Base-by-base conservation (phyloP, 2,888 invertebrate genomes). In the Aleiodes leptofemur region DNA sequence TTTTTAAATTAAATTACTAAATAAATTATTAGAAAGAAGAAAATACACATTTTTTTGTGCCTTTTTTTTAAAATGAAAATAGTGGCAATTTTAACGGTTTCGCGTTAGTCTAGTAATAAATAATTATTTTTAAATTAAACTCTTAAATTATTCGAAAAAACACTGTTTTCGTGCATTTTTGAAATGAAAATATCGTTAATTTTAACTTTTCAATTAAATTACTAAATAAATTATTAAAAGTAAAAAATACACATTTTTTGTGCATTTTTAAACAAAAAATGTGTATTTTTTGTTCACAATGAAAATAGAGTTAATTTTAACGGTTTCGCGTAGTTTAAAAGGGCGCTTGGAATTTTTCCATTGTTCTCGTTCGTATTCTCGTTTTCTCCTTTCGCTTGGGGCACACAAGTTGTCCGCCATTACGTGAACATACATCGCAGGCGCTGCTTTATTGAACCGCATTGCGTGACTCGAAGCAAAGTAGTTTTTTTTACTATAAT, bases 381-480 rank as follows among this genome's bases (percentile, higher is more conserved):
- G 23, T 23, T 23, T 23, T 23, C 77, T 78, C 76, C 48, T 76
- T 74, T 72, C 73, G 50, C 76, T 61, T 59, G 68, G 68, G 48
- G 9, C 48, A 16, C 6, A n/a, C 1, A 1, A 2, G 2, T 1
- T 23, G 43, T 72, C 79, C 43, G 81, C 83, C 82, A 83, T 83
- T 80, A 73, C 69, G 71, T 73, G 78, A 74, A 78, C 77, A 76
- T 14, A 78, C 77, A 77, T 14, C 83, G 81, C 83, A 80, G 74
- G 79, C 82, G 80, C 78, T 61, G 31, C 70, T 76, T 76, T 83
- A 81, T 81, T 80, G 77, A 78, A 77, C 77, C 74, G 73, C 71
- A 75, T 66, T 76, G 48, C 34, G 61, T 48, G 61, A 59, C 57
- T 43, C 7, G 9, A 1, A 23, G 23, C 23, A 23, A 23, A 23